A percentile compares a stretch with the other conserved stretches of the same genome.
These are phyloP conservation scores for Brenthis hecate DNA, from an alignment of 2,888 invertebrate genomes.

Conservation along the genomic window DNA sequence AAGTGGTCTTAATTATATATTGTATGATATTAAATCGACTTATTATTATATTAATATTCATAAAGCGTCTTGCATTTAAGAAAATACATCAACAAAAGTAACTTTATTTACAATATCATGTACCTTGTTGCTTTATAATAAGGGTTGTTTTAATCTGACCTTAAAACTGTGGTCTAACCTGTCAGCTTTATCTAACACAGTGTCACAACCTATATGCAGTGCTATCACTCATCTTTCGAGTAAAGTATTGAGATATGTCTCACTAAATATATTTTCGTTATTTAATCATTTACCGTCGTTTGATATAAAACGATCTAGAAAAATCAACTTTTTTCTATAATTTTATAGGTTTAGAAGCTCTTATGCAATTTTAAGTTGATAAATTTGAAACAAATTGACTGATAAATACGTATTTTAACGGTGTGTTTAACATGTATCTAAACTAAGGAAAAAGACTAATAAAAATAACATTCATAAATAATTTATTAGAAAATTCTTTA, in stretches of 20 bases:
- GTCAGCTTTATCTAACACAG: conserved; percentile 41
- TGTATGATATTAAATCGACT: conserved; percentile 3
- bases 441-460: too few species aligned
- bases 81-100: conserved; percentile 6
- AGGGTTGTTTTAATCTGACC: conserved; percentile 8
- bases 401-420: too few species aligned
- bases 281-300: too few species aligned
- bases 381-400: too few species aligned
- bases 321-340: too few species aligned
- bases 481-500: too few species aligned
- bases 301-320: too few species aligned
- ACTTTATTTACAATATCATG: not conserved
- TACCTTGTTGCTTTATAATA: conserved; percentile 21
- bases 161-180: conserved; percentile 38
- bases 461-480: too few species aligned
- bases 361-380: too few species aligned
- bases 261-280: too few species aligned
- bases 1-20: not conserved
- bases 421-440: too few species aligned
- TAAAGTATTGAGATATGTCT: not conserved
- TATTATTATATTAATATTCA: conserved; percentile 5
- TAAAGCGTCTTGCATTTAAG: conserved; percentile 24
- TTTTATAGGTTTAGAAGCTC: too few species aligned
- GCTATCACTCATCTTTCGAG: not conserved
- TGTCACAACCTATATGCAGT: conserved; percentile 1